Evolutionary conservation across 2,113 vertebrate species (phyloP), one percentile per base, ranked within the genome.

Genomic region (Cynocephalus volans): DNA sequence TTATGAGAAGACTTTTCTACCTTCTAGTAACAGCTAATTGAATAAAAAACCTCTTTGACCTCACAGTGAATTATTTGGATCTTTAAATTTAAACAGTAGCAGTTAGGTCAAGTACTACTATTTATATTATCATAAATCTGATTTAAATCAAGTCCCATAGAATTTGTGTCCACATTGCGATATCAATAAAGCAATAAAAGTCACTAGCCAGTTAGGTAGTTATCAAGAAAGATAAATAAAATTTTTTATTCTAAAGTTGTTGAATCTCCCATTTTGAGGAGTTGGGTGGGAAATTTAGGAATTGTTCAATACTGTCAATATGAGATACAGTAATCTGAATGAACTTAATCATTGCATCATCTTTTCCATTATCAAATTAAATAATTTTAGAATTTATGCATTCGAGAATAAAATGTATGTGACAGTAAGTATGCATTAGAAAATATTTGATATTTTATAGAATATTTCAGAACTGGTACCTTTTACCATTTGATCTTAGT

Each of bases 401-500:
- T 28, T 88, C 21, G 75, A 54, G 52, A 85, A 60, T 91, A 10
- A 96, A 26, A 80, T 72, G 79, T 93, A 23, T 80, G 15, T 81
- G 41, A 54, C 56, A 24, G 5, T 28, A 81, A 64, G 13, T 54
- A 65, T 65, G 67, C 21, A 83, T 23, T 26, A 45, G 23, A 52
- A 19, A 84, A 85, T 36, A 79, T 41, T 54, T 75, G 28, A 2
- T n/a, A 31, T 81, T 85, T 80, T 60, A 48, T 41, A 28, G 33
- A 88, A 65, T 96, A 91, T 75, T 91, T 73, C 64, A 88, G 31
- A 97, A 88, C 24, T 24, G 26, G 41, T 73, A 80, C 24, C 41
- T 88, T 79, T 88, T 58, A 28, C 31, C 13, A 31, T 33, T 84
- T 67, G 13, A 52, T 82, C 72, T 62, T 60, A 77, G 62, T 6